Base-by-base conservation (phyloP, 2,888 invertebrate genomes). In the Drosophila rubida region DNA sequence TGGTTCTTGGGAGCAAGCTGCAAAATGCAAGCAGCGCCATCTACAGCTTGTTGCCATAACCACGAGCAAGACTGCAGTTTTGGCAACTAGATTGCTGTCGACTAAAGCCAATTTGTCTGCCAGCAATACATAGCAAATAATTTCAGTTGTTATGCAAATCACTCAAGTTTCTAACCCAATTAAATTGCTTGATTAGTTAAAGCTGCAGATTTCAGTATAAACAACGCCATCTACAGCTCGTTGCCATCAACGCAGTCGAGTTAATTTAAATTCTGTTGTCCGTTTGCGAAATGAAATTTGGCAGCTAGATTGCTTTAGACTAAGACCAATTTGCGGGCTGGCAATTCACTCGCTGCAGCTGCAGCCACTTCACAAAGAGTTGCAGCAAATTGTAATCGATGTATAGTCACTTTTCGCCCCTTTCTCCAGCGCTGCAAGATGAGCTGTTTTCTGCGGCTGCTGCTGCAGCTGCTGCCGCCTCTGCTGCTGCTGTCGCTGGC, bases 391-490 rank as follows among this genome's bases (percentile, higher is more conserved):
- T 25, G 25, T 25, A 25, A 25, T 25, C 7, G 7, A 25, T 25
- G 25, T 7, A 6, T 23, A 23, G 5, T 25, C 5, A 4, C 6
- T 25, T 46, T n/a, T 16, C 16, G 7, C 9, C 6, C 4, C 0
- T 2, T 19, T 39, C 2, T 4, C 0, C 9, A 64, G 71, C 48
- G 48, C 48, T 39, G 9, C 48, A 58, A n/a, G 14, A 73, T 73
- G 73, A 57, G 53, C 11, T 13, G 14, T 8, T 51, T 37, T 11
- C 13, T 30, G 16, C 59, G 59, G 23, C 30, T 23, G 37, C 16
- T 81, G 57, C 30, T 75, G n/a, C 22, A 59, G 46, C 39, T 78
- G 41, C 58, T 73, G 19, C 67, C 37, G 32, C 30, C 71, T 45
- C 13, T 46, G 50, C 49, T 50, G 37, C 25, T 42, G 37, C 13